These are phyloP conservation scores for Xylocopa sonorina DNA, from an alignment of 1,140 invertebrate species.

Conservation along the genomic window DNA sequence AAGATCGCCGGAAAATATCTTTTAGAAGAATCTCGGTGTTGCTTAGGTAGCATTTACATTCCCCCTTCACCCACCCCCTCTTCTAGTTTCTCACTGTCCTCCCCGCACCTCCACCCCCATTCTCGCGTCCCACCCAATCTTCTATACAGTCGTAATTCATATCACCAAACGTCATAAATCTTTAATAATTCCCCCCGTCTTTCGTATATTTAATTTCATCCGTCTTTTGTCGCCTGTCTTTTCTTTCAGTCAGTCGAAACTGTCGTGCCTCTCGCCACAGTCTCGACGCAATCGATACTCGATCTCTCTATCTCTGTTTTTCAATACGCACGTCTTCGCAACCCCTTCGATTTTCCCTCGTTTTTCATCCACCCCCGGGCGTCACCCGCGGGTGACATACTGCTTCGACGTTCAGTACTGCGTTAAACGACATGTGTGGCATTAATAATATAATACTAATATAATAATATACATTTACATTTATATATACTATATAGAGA, in stretches of 20 bases:
- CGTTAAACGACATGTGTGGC: slow-evolving; percentile 57
- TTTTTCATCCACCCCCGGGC: not conserved
- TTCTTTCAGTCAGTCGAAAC: slow-evolving; percentile 46
- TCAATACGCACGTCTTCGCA: not conserved
- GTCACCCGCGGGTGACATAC: slow-evolving; percentile 27
- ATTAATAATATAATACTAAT: slow-evolving; percentile 54
- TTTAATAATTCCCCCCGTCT: not conserved
- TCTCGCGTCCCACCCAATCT: not conserved
- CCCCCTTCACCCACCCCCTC: no score
- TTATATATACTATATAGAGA: slow-evolving; percentile 59
- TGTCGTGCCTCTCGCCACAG: not conserved
- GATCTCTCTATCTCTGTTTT: not conserved
- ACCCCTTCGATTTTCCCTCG: not conserved
- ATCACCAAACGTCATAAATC: not conserved
- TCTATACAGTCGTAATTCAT: not conserved
- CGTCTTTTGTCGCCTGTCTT: slow-evolving; percentile 31
- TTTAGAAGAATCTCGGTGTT: slow-evolving; percentile 32
- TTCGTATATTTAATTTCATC: slow-evolving; percentile 1
- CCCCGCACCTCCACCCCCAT: not conserved
- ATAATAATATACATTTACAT: slow-evolving; percentile 62
- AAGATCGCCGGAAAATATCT: slow-evolving; percentile 39
- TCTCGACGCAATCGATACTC: not conserved
- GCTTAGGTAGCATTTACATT: not conserved
- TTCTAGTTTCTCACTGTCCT: slow-evolving; percentile 23
- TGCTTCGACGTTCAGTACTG: slow-evolving; percentile 4